Conservation (phyloP, 2,888 invertebrate species). For the Drosophila macrospina region DNA sequence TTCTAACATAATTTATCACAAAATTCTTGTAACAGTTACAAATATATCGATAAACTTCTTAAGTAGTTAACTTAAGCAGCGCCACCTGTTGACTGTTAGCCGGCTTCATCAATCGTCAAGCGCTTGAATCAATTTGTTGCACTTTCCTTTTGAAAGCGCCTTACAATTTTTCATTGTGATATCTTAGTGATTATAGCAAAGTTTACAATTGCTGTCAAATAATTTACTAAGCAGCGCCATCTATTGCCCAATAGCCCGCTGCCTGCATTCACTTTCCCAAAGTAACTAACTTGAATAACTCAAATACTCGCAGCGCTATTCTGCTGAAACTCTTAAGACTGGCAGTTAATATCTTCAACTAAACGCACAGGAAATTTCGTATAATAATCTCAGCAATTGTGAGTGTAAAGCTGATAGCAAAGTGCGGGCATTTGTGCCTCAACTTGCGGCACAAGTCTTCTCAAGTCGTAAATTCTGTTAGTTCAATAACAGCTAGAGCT, state of each 20-base stretch:
- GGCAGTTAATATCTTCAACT: neutral
- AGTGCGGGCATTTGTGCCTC: neutral
- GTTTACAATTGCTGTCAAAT: no score
- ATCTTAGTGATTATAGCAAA: no score
- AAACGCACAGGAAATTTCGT: slow-evolving; percentile 4
- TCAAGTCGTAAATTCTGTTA: slow-evolving; percentile 39
- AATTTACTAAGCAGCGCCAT: no score
- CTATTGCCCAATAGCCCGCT: no score
- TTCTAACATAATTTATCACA: no score
- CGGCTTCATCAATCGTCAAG: neutral
- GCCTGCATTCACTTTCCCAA: no score
- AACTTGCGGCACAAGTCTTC: slow-evolving; percentile 6
- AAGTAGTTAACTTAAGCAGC: neutral
- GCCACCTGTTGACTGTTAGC: neutral
- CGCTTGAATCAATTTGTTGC: no score
- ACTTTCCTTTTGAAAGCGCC: no score
- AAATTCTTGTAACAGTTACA: no score
- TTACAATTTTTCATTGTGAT: no score
- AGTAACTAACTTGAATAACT: neutral
- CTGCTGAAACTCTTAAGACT: neutral
- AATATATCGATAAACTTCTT: no score
- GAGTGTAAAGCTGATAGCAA: neutral
- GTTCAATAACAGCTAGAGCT: no score
- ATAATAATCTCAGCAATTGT: neutral
- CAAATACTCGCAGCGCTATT: neutral